Base-by-base conservation (phyloP, 2,888 invertebrate genomes). In the Amphiduros pacificus region DNA sequence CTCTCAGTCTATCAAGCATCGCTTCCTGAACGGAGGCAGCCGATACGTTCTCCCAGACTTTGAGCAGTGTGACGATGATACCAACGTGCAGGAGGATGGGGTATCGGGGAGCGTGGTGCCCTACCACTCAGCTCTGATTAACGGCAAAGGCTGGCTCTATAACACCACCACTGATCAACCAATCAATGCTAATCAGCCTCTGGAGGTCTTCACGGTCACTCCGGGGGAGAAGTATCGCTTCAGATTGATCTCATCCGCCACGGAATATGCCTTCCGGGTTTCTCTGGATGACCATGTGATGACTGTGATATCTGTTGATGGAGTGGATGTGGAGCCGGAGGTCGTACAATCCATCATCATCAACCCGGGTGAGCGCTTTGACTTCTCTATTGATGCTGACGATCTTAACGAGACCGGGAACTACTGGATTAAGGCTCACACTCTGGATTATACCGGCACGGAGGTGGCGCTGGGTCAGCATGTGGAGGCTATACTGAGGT, bases 361-460 rank as follows among this genome's bases (percentile, higher is more conserved):
- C 27, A 67, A 71, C 62, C 66, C 72, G 1, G 77, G 77, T 0
- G 76, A 77, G 59, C 62, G 74, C 26, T 71, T 63, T 59, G 76
- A 77, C 61, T 68, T 77, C 53, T 63, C 71, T 5, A 44, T 77
- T 0, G 48, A 48, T 6, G 69, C 76, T 1, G 61, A 67, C 48
- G 53, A 71, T 29, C 57, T 50, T 1, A 31, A 6, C 26, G 6
- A 54, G 1, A 56, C 63, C 0, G 67, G 50, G 1, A 74, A 73
- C 60, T 77, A 74, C 57, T 75, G 75, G 76, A 71, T 77, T 1
- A 50, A 74, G 28, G 57, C 29, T 2, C 11, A 49, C 2, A 49
- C 57, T 14, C 9, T 54, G 22, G 54, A n/a, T n/a, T n/a, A n/a
- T n/a, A n/a, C n/a, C n/a, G n/a, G n/a, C n/a, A n/a, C n/a, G n/a